Evolutionary conservation across 1,140 invertebrate species (phyloP).

Genomic region (Luehdorfia chinensis): DNA sequence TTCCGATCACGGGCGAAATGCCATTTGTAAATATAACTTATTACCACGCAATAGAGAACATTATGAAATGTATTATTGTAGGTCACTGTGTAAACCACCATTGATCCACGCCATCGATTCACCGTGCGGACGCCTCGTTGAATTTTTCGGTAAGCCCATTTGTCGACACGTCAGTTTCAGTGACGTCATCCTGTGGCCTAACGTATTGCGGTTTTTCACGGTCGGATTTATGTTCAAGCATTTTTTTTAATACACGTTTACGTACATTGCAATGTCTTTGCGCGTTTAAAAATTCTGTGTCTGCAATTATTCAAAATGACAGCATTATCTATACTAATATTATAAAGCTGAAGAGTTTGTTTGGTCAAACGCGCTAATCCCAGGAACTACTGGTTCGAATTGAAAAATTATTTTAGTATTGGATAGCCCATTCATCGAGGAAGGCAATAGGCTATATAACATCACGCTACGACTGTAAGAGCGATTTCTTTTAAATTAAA

Average conservation of each 20-base stretch:
- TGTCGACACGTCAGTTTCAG: slow-evolving; percentile 8
- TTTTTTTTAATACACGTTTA: neutral
- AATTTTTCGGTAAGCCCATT: slow-evolving; percentile 5
- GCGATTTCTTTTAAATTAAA: too few species aligned
- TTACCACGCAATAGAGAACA: neutral
- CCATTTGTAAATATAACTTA: neutral
- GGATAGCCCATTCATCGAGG: too few species aligned
- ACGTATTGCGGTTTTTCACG: neutral
- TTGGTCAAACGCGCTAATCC: too few species aligned
- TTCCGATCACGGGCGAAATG: neutral
- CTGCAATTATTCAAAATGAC: too few species aligned
- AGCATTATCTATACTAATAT: too few species aligned
- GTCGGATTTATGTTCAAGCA: neutral
- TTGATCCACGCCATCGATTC: slow-evolving; percentile 14
- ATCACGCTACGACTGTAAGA: too few species aligned
- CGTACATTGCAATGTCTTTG: neutral
- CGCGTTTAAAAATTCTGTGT: neutral
- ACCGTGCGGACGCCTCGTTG: neutral
- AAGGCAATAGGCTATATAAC: too few species aligned
- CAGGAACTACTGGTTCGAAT: too few species aligned
- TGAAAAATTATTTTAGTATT: too few species aligned
- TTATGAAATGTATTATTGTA: neutral
- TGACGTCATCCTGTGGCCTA: slow-evolving; percentile 1
- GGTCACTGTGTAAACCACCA: slow-evolving; percentile 9
- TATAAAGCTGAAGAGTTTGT: too few species aligned